These are phyloP conservation scores for Aegithalos caudatus DNA, from an alignment of 2,113 vertebrate species.

Conservation along the genomic window DNA sequence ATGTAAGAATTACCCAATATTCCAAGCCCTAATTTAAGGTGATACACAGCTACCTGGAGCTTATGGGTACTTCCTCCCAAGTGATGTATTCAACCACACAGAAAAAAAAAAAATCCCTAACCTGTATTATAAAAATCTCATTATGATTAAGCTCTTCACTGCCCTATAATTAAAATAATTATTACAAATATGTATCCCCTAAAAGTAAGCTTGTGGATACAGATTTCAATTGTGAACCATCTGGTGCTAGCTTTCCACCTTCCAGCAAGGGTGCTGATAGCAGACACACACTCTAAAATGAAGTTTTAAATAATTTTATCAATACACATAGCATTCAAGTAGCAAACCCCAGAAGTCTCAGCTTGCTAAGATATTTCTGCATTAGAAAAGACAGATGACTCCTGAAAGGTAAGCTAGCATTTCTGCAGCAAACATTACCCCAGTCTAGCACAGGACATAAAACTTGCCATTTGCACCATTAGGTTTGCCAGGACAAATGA, in stretches of 20 bases:
- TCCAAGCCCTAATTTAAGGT: neutral
- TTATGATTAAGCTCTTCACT: neutral
- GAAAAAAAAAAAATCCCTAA: neutral
- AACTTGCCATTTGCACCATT: conserved; percentile 73
- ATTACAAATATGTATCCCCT: neutral
- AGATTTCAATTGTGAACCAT: neutral
- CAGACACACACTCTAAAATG: neutral
- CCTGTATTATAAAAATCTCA: neutral
- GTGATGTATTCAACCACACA: neutral
- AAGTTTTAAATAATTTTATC: neutral
- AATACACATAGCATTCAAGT: neutral
- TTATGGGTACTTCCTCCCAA: neutral
- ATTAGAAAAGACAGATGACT: conserved; percentile 67
- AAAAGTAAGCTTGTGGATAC: neutral
- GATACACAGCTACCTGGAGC: neutral
- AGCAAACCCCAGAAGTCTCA: neutral
- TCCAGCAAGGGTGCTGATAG: fast-evolving
- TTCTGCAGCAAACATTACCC: conserved; percentile 54
- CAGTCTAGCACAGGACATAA: conserved; percentile 31
- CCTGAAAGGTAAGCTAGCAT: conserved; percentile 39
- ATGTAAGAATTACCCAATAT: neutral
- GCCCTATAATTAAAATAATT: neutral
- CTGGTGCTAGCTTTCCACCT: neutral
- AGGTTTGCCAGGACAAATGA: conserved; percentile 72
- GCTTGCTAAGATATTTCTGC: conserved; percentile 27